phyloP scores from a whole-genome alignment of 2,888 invertebrate genomes.

The Ptilodon capucinus region DNA sequence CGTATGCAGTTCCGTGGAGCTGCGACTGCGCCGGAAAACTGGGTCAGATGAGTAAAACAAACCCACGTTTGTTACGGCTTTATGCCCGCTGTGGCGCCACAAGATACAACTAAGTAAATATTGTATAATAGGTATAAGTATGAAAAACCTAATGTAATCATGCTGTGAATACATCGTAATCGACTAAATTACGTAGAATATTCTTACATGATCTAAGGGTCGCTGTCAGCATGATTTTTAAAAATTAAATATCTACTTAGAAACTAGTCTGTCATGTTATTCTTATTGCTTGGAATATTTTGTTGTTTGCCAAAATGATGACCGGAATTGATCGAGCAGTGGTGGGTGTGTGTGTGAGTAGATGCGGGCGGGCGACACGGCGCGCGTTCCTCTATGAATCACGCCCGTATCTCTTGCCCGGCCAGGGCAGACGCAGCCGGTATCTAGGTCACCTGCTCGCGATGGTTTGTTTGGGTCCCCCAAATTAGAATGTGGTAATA shows the following conservation, averaged over 20 bases:
- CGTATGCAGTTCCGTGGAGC: conserved; percentile 22
- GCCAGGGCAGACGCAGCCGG: conserved; percentile 65
- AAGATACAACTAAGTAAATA: background rate
- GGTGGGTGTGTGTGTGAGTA: conserved; percentile 6
- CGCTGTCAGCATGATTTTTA: no score
- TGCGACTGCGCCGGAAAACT: conserved; percentile 47
- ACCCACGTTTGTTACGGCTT: conserved; percentile 31
- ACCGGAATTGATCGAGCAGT: background rate
- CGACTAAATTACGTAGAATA: no score
- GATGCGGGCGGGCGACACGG: conserved; percentile 20
- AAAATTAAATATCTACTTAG: no score
- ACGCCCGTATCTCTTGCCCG: conserved; percentile 57
- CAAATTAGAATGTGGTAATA: conserved; percentile 77
- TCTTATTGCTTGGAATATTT: no score
- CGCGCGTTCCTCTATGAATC: conserved; percentile 61
- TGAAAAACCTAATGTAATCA: no score
- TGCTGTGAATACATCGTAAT: no score
- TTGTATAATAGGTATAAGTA: no score
- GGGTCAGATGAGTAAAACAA: conserved; percentile 53
- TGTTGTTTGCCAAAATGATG: background rate
- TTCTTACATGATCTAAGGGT: no score
- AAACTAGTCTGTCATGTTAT: no score
- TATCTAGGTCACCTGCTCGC: conserved; percentile 76
- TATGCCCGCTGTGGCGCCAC: conserved; percentile 38
- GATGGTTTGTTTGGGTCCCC: conserved; percentile 81